A percentile compares a stretch with the other conserved stretches of the same genome.
These are phyloP conservation scores for Sciurus carolinensis DNA, from an alignment of 2,797 vertebrate species.

Conservation along the genomic window DNA sequence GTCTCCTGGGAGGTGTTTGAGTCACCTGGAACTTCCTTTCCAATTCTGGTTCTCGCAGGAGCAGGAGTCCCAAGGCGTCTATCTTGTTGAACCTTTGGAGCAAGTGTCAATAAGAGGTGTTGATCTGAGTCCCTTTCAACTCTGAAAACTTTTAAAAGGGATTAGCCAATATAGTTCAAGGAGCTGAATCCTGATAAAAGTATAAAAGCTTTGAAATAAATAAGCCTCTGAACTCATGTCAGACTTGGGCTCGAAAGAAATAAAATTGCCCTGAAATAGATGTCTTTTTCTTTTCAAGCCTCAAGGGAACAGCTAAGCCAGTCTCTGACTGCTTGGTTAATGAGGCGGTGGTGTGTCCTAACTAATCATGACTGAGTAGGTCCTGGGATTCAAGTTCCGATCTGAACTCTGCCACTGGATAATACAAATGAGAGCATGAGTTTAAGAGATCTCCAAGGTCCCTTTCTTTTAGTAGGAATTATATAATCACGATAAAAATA, in stretches of 20 bases:
- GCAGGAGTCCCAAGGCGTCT: neutral
- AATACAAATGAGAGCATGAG: too few species aligned
- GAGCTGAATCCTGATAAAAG: slow-evolving; percentile 11
- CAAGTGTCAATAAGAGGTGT: neutral
- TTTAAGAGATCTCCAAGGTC: neutral
- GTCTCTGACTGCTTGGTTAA: neutral
- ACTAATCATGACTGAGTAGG: neutral
- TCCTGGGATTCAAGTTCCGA: too few species aligned
- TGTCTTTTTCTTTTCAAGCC: neutral
- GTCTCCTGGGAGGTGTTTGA: neutral
- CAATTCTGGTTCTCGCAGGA: neutral
- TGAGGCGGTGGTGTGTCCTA: neutral
- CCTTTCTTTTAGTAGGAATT: neutral
- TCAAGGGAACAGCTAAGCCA: neutral
- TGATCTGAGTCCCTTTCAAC: neutral
- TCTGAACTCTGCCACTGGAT: neutral
- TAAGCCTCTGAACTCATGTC: neutral
- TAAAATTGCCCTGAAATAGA: neutral
- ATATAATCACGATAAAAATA: neutral
- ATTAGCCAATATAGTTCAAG: slow-evolving; percentile 17
- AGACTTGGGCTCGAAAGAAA: slow-evolving; percentile 15
- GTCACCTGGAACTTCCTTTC: neutral
- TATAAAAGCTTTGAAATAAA: slow-evolving; percentile 17
- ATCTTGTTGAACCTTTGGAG: neutral
- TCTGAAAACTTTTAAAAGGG: neutral